These are phyloP conservation scores for Cotesia vestalis DNA, from an alignment of 1,140 invertebrate species.

Conservation along the genomic window DNA sequence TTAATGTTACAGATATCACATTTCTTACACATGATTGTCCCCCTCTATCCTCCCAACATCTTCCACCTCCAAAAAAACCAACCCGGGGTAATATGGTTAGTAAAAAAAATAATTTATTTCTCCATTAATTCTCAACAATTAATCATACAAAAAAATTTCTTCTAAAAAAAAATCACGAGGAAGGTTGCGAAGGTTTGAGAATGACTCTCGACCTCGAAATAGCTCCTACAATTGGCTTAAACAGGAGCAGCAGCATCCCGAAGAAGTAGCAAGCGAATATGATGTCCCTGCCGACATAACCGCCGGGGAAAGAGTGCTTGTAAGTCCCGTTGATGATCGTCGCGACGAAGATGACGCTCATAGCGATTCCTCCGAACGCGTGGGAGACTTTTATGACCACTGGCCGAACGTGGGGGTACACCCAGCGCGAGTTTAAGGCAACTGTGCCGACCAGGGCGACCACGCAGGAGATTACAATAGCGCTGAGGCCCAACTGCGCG, in stretches of 20 bases:
- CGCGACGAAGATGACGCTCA: conserved; percentile 52
- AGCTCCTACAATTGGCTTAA: conserved; percentile 56
- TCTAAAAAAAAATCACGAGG: conserved; percentile 11
- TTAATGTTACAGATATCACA: no score
- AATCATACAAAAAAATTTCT: no score
- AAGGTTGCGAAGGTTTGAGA: conserved; percentile 41
- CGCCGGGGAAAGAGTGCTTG: conserved; percentile 47
- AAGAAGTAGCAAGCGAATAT: conserved; percentile 53
- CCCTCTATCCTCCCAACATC: no score
- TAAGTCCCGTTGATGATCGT: conserved; percentile 59
- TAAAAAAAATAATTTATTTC: no score
- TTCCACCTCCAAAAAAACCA: no score
- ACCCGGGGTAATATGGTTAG: no score
- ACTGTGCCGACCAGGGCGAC: conserved; percentile 52
- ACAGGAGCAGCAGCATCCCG: conserved; percentile 45
- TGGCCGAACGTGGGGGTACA: conserved; percentile 55
- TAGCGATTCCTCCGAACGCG: conserved; percentile 51
- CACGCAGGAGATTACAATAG: conserved; percentile 48
- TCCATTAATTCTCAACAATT: no score
- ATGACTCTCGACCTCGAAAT: conserved; percentile 52
- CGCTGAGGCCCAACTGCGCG: conserved; percentile 50
- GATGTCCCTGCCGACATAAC: conserved; percentile 46
- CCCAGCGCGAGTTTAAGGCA: conserved; percentile 57
- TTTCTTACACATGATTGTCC: no score
- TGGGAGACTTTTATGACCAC: conserved; percentile 57